Base-by-base conservation (phyloP, 2,113 vertebrate species). In the Mus musculus region DNA sequence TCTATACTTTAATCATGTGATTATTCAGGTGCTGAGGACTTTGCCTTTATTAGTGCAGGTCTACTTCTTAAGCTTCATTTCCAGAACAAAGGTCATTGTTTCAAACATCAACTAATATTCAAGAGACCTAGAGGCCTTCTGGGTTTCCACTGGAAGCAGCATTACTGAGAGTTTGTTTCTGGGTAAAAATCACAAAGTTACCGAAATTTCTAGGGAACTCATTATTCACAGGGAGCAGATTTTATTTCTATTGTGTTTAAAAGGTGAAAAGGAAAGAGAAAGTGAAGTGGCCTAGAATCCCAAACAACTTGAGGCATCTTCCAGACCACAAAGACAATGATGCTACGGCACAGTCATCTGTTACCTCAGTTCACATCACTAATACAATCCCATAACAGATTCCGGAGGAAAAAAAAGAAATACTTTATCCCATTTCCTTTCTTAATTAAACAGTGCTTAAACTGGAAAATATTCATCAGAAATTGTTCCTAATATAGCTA, bases 191-290 rank as follows among this genome's bases (percentile, higher is more conserved):
- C 49, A 78, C 30, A 54, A 12, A 91, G 88, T 96, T 92, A 65
- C 9, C 8, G 59, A 71, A 6, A 75, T 72, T 81, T 69, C 67
- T 17, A 75, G n/a, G 20, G 75, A 90, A 76, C 56, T 39, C 3
- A 1, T 80, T 63, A 75, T 72, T 10, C 56, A 3, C 2, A 86
- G 61, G 87, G n/a, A 96, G 3, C 9, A 89, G 61, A 6, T 2
- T 77, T 30, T 5, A 87, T 97, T 96, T 93, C 39, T 24, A 63
- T 93, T 71, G 84, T 67, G 19, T 54, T 93, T 76, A 56, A 63
- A 52, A 90, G 6, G 7, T 52, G 59, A 71, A 12, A 80, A 80
- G 36, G 33, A 24, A 36, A 63, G 39, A 61, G 11, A 42, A 28
- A 49, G 19, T 26, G 49, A 90, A 87, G 71, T 36, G 17, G 19